Percentiles rank a stretch among this genome's conserved stretches.
These are phyloP conservation scores for Donacobius atricapilla DNA, from an alignment of 2,113 vertebrate genomes.

Conservation along the genomic window DNA sequence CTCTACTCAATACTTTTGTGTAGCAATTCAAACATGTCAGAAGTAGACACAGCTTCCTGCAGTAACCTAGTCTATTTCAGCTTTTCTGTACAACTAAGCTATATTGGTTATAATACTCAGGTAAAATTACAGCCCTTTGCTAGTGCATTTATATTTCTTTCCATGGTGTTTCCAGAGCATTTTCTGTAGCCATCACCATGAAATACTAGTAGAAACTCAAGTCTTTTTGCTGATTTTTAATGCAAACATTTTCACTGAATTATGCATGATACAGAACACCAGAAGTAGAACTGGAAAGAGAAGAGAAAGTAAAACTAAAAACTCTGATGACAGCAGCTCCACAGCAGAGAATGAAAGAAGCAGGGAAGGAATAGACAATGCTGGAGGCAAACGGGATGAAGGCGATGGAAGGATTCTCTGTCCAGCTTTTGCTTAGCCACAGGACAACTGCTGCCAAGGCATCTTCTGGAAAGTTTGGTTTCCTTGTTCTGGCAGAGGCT, in stretches of 20 bases:
- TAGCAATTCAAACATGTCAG: neutral
- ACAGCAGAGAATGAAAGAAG: neutral
- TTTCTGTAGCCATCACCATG: neutral
- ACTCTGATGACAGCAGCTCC: neutral
- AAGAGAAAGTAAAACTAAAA: neutral
- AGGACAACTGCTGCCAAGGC: accelerated
- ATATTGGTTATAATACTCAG: neutral
- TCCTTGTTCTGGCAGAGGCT: neutral
- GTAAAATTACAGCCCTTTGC: neutral
- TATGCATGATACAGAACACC: neutral
- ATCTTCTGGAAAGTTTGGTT: neutral
- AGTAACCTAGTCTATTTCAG: neutral
- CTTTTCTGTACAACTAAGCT: neutral
- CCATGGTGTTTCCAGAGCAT: neutral
- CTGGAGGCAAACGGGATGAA: neutral
- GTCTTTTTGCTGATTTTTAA: neutral
- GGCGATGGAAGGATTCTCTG: neutral
- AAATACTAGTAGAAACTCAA: neutral
- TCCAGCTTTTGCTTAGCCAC: neutral
- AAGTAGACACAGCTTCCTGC: neutral
- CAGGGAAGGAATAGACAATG: neutral
- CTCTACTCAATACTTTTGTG: neutral
- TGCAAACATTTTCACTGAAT: neutral
- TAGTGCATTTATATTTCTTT: neutral
- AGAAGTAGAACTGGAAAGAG: neutral